Evolutionary conservation across 2,888 invertebrate genomes (phyloP).

Genomic region (Lochmaea crataegi): DNA sequence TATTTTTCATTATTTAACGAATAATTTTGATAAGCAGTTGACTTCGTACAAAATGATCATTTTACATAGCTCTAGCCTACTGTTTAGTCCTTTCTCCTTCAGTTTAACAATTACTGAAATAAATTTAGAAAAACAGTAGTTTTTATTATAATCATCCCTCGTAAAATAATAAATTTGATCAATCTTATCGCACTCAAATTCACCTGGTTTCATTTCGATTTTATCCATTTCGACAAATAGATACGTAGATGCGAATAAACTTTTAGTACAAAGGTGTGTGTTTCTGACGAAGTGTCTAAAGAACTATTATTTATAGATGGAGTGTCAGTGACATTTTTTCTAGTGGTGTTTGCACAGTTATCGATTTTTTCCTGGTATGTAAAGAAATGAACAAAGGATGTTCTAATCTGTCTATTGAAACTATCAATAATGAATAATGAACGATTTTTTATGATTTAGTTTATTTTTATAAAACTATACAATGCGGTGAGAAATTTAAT

Average conservation of each 20-base stretch:
- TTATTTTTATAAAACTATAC: not conserved
- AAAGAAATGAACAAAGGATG: conserved; percentile 7
- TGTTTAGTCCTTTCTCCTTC: too few species aligned
- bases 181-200: conserved; percentile 31
- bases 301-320: conserved; percentile 10
- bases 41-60: too few species aligned
- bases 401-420: not conserved
- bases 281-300: conserved; percentile 23
- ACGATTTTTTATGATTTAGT: not conserved
- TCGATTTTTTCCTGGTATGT: conserved; percentile 25
- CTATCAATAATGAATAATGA: not conserved
- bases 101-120: too few species aligned
- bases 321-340: conserved; percentile 27
- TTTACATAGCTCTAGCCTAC: too few species aligned
- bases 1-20: too few species aligned
- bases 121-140: not conserved
- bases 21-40: too few species aligned
- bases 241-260: conserved; percentile 24
- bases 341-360: conserved; percentile 21
- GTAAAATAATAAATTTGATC: conserved; percentile 9
- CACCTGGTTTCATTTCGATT: conserved; percentile 27
- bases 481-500: too few species aligned
- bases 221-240: conserved; percentile 3
- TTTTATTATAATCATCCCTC: conserved; percentile 2
- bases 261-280: conserved; percentile 19